Conservation (phyloP, 2,113 vertebrate genomes). For the Amblyornis subalaris region DNA sequence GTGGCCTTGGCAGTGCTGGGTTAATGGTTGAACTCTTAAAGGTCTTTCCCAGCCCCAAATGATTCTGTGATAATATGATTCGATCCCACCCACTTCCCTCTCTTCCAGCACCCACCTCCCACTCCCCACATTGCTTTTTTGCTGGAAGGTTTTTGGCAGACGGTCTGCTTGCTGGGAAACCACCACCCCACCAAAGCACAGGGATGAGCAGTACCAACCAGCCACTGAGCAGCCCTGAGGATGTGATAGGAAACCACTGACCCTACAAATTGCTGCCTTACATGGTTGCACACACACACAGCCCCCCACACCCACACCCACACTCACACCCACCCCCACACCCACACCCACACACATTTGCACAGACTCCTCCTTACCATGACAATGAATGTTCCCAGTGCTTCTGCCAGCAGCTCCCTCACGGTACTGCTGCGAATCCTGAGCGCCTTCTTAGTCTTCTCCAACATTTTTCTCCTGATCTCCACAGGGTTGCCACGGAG, state of each 20-base stretch:
- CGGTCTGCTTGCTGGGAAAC: neutral
- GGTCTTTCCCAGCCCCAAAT: neutral
- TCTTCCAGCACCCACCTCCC: neutral
- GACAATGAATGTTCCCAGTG: slow-evolving; percentile 77
- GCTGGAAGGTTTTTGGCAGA: neutral
- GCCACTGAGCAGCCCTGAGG: neutral
- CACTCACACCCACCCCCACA: too few species aligned
- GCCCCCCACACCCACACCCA: too few species aligned
- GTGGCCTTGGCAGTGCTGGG: neutral
- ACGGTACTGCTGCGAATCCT: slow-evolving; percentile 40
- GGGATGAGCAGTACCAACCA: neutral
- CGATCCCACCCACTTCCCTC: neutral
- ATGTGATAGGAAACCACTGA: neutral
- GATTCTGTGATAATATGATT: neutral
- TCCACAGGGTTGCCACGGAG: rapidly evolving
- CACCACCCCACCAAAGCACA: neutral
- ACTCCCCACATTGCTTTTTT: neutral
- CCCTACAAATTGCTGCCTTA: neutral
- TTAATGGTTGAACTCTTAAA: neutral
- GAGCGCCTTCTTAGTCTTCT: neutral
- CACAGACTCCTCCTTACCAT: slow-evolving; percentile 71
- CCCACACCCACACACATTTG: too few species aligned
- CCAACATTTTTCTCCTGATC: neutral
- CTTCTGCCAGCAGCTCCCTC: slow-evolving; percentile 76
- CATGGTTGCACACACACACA: rapidly evolving